Evolutionary conservation across 2,888 invertebrate species (phyloP).

Genomic region (Sinopyrophorus schimmeli): DNA sequence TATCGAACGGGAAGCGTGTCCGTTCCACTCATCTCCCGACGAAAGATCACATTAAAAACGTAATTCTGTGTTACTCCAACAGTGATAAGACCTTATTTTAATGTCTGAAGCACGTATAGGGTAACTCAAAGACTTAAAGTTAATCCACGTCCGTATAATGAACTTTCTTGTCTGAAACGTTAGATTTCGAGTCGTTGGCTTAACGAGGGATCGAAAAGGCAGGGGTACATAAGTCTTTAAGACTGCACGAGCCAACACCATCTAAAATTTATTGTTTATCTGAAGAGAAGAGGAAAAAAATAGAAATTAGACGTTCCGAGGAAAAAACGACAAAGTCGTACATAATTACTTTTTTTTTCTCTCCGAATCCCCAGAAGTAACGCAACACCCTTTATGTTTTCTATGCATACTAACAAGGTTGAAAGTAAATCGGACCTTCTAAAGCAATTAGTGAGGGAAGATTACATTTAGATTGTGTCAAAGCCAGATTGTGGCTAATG

Average conservation of each 20-base stretch:
- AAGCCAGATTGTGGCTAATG: constrained; percentile 36
- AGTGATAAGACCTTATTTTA: constrained; percentile 26
- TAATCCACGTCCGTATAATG: constrained; percentile 30
- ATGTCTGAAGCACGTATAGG: constrained; percentile 24
- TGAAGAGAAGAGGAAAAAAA: not conserved
- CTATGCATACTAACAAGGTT: constrained; percentile 31
- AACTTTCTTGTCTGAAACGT: constrained; percentile 26
- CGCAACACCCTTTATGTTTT: constrained; percentile 23
- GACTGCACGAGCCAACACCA: constrained; percentile 19
- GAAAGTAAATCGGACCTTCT: constrained; percentile 29
- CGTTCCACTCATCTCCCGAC: too few species aligned
- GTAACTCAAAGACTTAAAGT: constrained; percentile 27
- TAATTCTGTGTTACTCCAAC: too few species aligned
- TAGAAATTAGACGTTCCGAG: not conserved
- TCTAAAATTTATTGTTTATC: not conserved
- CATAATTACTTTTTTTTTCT: constrained; percentile 22
- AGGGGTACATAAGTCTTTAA: constrained; percentile 17
- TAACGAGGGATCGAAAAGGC: constrained; percentile 3
- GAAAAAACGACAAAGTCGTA: constrained; percentile 6
- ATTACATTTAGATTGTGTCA: constrained; percentile 40
- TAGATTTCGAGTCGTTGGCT: constrained; percentile 22
- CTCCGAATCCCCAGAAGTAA: constrained; percentile 16
- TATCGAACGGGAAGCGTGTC: too few species aligned
- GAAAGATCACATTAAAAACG: too few species aligned
- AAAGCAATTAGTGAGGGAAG: constrained; percentile 38